These are phyloP conservation scores for Latrodectus elegans DNA, from an alignment of 2,888 invertebrate species.

Conservation along the genomic window DNA sequence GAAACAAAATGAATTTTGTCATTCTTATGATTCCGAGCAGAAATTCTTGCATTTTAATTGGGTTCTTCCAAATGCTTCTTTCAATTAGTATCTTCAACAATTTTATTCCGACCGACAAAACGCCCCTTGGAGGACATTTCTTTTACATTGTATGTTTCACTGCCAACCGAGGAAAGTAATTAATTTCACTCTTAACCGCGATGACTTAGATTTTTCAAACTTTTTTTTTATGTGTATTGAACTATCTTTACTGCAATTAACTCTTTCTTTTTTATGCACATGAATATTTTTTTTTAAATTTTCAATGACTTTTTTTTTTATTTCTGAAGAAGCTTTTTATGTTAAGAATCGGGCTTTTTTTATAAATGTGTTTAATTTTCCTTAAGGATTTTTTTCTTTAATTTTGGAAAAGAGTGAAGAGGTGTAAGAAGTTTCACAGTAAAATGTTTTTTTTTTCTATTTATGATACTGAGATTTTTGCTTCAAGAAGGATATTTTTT, in stretches of 20 bases:
- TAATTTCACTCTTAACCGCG: constrained; percentile 14
- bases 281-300: not conserved
- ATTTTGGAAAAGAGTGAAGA: no score
- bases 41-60: not conserved
- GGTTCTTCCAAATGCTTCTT: not conserved
- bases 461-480: no score
- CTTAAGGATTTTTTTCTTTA: no score
- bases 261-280: not conserved
- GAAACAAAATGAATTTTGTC: no score
- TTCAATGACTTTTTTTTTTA: not conserved
- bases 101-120: not conserved
- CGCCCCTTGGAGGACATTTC: not conserved
- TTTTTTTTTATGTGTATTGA: not conserved
- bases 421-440: no score
- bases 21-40: not conserved
- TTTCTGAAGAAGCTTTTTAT: not conserved
- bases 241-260: not conserved
- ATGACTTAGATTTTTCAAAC: not conserved
- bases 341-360: not conserved
- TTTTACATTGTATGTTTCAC: constrained; percentile 2
- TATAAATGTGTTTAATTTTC: not conserved
- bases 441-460: no score
- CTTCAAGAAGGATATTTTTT: no score
- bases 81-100: not conserved
- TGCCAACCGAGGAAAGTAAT: not conserved